Base-by-base conservation (phyloP, 2,888 invertebrate genomes). In the Drosophila leonis region DNA sequence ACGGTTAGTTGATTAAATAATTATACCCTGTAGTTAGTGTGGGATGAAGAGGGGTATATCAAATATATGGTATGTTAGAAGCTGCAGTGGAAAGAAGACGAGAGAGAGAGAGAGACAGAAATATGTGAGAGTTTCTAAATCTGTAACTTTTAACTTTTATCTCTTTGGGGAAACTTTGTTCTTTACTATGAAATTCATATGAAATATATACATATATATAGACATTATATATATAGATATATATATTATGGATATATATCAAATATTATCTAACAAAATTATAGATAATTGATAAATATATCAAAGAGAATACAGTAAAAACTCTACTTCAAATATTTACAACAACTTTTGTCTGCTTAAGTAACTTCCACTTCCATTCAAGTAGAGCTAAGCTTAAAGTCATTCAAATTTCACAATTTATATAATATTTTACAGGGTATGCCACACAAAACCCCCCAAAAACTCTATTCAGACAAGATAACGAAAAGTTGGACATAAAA, bases 1-100 rank as follows among this genome's bases (percentile, higher is more conserved):
- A 60, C 46, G 41, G 63, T 27, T 61, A 13, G 59, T 65, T 61
- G 60, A 65, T 68, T 68, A 31, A 75, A 64, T 65, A 46, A 61
- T 52, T 41, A 56, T 60, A 46, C 57, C 54, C 55, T 31, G 24
- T 24, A 68, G 15, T 7, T 7, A 42, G 29, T 5, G 12, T 18
- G 0, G 20, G 7, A 18, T 8, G 18, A 35, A 13, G 54, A 42
- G n/a, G 8, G 39, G 33, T 42, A n/a, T 46, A 27, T 46, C 2
- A 7, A n/a, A 3, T 12, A 6, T 1, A n/a, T 18, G 48, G 10
- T 18, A 31, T 3, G 20, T 20, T 8, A 12, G 12, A 20, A 8
- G 8, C 8, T 8, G 42, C 5, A 18, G 9, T 0, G 9, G 5
- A 24, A 42, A 37, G 15, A 15, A 15, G 7, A 31, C 1, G 31